Evolutionary conservation across 2,797 vertebrate species (phyloP).

Genomic region (Fistularia commersonii): DNA sequence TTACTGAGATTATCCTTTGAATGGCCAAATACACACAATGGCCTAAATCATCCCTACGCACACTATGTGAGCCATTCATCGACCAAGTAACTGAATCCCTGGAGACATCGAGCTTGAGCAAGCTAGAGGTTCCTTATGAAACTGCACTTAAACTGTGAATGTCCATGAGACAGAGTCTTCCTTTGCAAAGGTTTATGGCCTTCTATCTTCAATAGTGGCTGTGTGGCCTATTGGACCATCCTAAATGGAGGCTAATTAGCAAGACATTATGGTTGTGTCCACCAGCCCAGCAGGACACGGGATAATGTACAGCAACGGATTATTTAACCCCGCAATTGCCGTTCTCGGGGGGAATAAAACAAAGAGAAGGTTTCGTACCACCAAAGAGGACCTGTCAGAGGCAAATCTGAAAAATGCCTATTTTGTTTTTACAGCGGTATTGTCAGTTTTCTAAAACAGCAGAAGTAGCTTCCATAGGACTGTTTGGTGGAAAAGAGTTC

Average conservation of each 20-base stretch:
- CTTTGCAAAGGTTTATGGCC: slow-evolving; percentile 54
- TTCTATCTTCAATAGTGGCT: slow-evolving; percentile 51
- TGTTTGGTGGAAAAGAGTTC: too few species aligned
- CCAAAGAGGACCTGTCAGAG: slow-evolving; percentile 13
- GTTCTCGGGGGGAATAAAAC: slow-evolving; percentile 46
- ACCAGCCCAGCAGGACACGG: slow-evolving; percentile 57
- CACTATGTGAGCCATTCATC: slow-evolving; percentile 48
- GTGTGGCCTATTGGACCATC: slow-evolving; percentile 57
- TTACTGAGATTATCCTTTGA: slow-evolving; percentile 62
- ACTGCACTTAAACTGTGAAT: slow-evolving; percentile 40
- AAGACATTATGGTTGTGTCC: slow-evolving; percentile 61
- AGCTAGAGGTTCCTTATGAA: slow-evolving; percentile 47
- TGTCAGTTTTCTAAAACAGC: slow-evolving; percentile 2
- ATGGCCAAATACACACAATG: slow-evolving; percentile 62
- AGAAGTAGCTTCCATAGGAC: background rate
- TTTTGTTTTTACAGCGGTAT: slow-evolving; percentile 11
- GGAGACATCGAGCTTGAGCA: slow-evolving; percentile 38
- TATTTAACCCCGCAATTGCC: slow-evolving; percentile 63
- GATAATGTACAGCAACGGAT: slow-evolving; percentile 66
- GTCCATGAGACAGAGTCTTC: slow-evolving; percentile 55
- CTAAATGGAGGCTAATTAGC: slow-evolving; percentile 74
- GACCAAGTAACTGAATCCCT: slow-evolving; percentile 42
- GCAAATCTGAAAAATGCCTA: slow-evolving; percentile 10
- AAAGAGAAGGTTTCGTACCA: slow-evolving; percentile 22
- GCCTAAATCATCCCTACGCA: slow-evolving; percentile 42